A percentile compares a stretch with the other conserved stretches of the same genome.
phyloP scores from a whole-genome alignment of 1,140 invertebrate genomes.

The Teleogryllus occipitalis region DNA sequence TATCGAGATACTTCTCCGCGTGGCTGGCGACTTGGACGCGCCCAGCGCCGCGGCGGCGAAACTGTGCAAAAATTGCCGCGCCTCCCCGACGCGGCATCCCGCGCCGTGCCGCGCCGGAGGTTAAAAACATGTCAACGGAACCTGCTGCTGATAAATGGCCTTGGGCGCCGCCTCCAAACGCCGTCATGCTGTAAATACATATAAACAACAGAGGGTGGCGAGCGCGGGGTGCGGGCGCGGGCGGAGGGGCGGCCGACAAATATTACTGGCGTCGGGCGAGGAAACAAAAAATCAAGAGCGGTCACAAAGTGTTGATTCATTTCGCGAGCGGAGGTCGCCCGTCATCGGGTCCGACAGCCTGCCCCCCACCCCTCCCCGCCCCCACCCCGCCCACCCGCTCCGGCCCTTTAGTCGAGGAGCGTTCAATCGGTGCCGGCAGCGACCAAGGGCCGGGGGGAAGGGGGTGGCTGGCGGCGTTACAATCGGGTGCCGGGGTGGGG shows the following conservation, averaged over 20 bases:
- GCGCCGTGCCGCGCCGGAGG: neutral
- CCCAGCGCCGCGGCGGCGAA: neutral
- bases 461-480: no score
- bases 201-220: neutral
- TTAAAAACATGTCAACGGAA: conserved; percentile 5
- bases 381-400: no score
- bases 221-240: no score
- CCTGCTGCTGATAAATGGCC: neutral
- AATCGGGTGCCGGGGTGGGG: no score
- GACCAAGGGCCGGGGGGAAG: no score
- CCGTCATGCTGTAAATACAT: conserved; percentile 1
- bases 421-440: no score
- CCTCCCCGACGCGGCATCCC: neutral
- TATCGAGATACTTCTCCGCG: neutral
- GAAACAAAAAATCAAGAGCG: neutral
- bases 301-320: neutral
- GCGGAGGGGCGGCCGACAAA: neutral
- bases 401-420: no score
- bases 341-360: no score
- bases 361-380: no score
- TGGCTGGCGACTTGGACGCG: neutral
- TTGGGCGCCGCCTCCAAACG: neutral
- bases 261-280: neutral
- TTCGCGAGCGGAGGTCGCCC: neutral
- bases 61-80: neutral